Base-by-base conservation (phyloP, 2,888 invertebrate genomes). In the Cacoxenus indagator region DNA sequence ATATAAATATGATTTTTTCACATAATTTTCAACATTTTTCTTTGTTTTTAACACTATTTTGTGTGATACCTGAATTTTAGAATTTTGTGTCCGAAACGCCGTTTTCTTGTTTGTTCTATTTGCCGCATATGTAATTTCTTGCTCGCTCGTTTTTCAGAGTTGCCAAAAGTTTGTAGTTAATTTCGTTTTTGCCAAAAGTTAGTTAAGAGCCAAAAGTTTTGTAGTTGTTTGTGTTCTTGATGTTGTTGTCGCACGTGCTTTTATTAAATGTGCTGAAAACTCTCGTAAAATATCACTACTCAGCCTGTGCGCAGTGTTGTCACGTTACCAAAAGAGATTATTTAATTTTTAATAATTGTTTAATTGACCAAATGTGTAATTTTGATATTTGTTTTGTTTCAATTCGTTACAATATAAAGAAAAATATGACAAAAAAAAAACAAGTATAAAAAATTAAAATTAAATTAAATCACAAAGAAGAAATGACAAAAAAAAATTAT, bases 71-170 rank as follows among this genome's bases (percentile, higher is more conserved):
- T 87, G 86, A 87, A 86, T 87, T 87, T 87, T 87, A 87, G 86
- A 87, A 87, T 87, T 87, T 87, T 85, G 87, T 85, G 84, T 83
- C 86, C 86, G 86, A 87, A 87, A 87, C 82, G 75, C 82, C 78
- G 67, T 81, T 84, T 77, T 73, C 69, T 77, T 73, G 57, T 72
- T 77, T 77, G 76, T 66, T 70, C 65, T 77, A 74, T 59, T 29
- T 70, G 54, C 37, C 37, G 8, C 29, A 27, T n/a, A n/a, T 8
- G 4, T 27, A 57, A 29, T 27, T 62, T 70, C 61, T 69, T 68
- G 11, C n/a, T 4, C 22, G 17, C 70, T 70, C 51, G 61, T 73
- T 70, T 27, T 29, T n/a, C 22, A 51, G 43, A 31, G 46, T 55
- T 59, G 59, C 59, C 59, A 59, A 59, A n/a, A 31, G 37, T 17